Conservation (phyloP, 2,797 vertebrate species). For the Cyclura pinguis region DNA sequence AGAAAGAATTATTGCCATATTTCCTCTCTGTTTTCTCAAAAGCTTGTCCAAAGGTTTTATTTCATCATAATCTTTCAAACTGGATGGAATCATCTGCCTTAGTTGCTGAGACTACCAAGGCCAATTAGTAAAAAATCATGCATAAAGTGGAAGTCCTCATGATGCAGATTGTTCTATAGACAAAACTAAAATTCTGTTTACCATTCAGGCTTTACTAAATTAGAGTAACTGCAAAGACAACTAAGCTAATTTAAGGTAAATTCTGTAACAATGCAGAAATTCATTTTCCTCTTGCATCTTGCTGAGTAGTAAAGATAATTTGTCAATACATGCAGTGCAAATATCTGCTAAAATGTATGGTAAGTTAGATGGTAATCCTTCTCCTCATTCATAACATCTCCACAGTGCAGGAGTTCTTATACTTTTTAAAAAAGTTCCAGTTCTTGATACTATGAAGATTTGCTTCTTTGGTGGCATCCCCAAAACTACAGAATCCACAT, state of each 20-base stretch:
- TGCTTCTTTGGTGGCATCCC: not conserved
- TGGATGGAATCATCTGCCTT: not conserved
- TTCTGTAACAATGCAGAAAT: not conserved
- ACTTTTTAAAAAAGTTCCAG: not conserved
- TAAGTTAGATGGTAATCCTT: not conserved
- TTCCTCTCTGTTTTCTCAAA: constrained; percentile 24
- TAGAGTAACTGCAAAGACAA: not conserved
- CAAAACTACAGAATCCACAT: not conserved
- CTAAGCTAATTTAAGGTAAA: not conserved
- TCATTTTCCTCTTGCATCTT: not conserved
- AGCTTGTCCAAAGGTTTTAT: constrained; percentile 1
- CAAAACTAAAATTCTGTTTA: not conserved
- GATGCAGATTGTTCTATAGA: not conserved
- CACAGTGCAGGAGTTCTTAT: not conserved
- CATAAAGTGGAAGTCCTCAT: not conserved
- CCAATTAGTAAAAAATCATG: not conserved
- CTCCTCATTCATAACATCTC: not conserved
- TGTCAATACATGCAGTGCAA: not conserved
- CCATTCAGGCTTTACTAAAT: not conserved
- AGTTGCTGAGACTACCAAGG: not conserved
- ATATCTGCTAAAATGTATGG: not conserved
- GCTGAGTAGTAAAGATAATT: not conserved
- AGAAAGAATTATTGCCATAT: not conserved
- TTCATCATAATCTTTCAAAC: constrained; percentile 29
- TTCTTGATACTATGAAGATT: not conserved